A percentile compares a stretch with the other conserved stretches of the same genome.
These are phyloP conservation scores for Onthophagus sagittarius DNA, from an alignment of 2,888 invertebrate genomes.

Conservation along the genomic window DNA sequence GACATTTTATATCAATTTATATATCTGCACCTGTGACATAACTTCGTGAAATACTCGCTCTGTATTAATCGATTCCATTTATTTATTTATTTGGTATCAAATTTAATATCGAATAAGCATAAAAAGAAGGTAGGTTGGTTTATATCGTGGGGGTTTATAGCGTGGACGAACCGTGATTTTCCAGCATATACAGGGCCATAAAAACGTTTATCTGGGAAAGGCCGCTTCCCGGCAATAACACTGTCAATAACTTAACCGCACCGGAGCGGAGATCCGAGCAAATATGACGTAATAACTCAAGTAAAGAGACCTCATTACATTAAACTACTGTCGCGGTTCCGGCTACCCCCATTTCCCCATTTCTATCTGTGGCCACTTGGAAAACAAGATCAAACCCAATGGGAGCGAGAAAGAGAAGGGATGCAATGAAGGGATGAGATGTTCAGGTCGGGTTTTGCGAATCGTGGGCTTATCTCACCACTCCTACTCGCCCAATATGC, in stretches of 20 bases:
- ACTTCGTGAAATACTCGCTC: too few species aligned
- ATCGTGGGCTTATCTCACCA: background rate
- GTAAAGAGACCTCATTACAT: conserved; percentile 15
- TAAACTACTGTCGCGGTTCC: conserved; percentile 14
- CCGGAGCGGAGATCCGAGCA: background rate
- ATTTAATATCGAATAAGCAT: too few species aligned
- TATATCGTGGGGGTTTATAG: background rate
- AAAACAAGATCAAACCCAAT: background rate
- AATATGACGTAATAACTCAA: conserved; percentile 16
- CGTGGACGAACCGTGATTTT: background rate
- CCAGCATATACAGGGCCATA: background rate
- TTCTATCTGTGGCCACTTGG: background rate
- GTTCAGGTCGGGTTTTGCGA: background rate
- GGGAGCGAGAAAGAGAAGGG: background rate
- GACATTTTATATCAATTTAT: background rate
- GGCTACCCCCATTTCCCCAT: background rate
- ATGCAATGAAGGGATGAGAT: background rate
- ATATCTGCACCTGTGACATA: background rate
- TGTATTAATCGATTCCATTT: too few species aligned
- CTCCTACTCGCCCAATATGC: conserved; percentile 14
- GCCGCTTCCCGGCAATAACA: background rate
- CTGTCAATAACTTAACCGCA: conserved; percentile 8
- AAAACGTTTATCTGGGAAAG: background rate
- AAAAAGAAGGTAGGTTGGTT: background rate
- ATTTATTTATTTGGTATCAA: too few species aligned